A percentile compares a stretch with the other conserved stretches of the same genome.
These are phyloP conservation scores for Tachysurus vachellii DNA, from an alignment of 2,113 vertebrate species.

Conservation along the genomic window DNA sequence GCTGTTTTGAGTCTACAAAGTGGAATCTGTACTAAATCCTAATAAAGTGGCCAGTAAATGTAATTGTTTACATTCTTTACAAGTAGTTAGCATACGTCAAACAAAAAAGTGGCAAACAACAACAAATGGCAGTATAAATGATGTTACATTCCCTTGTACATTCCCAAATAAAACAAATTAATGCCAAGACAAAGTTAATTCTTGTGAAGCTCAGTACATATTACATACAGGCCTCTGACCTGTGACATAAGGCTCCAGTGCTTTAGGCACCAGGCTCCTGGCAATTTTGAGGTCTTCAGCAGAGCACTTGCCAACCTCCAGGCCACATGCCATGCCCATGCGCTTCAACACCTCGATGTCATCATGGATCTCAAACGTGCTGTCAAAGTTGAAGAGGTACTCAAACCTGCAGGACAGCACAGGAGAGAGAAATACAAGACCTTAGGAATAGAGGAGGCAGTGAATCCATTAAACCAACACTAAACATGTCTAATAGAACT, in stretches of 20 bases:
- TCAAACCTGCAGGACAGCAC: slow-evolving; percentile 81
- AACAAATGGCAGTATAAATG: background rate
- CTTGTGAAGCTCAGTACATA: background rate
- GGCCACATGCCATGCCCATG: slow-evolving; percentile 97
- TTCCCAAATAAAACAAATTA: background rate
- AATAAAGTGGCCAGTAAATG: background rate
- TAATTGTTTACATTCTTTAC: background rate
- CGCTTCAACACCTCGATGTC: slow-evolving; percentile 98
- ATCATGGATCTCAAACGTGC: slow-evolving; percentile 98
- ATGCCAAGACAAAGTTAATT: background rate
- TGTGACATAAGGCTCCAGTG: slow-evolving; percentile 97
- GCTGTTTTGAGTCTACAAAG: background rate
- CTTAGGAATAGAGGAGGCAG: background rate
- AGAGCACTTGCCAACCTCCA: slow-evolving; percentile 94
- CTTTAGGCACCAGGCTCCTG: slow-evolving; percentile 92
- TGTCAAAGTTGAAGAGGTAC: slow-evolving; percentile 99
- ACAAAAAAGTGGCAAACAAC: background rate
- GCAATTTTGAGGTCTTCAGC: slow-evolving; percentile 91
- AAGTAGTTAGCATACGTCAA: background rate
- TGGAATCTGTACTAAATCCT: background rate
- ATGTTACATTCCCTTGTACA: background rate
- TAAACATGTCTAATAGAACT: background rate
- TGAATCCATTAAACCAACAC: background rate
- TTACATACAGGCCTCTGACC: slow-evolving; percentile 69
- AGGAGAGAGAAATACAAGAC: background rate